These are phyloP conservation scores for Argyresthia albistria DNA, from an alignment of 2,888 invertebrate genomes.

Conservation along the genomic window DNA sequence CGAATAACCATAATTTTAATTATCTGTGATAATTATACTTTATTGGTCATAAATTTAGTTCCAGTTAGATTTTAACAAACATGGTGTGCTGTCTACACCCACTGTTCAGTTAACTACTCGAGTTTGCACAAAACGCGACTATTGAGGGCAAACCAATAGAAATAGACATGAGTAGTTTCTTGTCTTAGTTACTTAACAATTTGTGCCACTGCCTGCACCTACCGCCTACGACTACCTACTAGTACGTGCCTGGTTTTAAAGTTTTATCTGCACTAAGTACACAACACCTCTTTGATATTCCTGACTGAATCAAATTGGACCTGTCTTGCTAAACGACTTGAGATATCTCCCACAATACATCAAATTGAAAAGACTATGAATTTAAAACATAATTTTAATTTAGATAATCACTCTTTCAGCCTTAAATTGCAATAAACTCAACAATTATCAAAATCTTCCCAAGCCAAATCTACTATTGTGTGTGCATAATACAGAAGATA, in stretches of 20 bases:
- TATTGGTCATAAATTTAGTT: no score
- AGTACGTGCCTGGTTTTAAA: no score
- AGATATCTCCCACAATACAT: no score
- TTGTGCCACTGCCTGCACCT: conserved; percentile 1
- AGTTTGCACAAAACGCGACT: neutral
- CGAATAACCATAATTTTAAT: no score
- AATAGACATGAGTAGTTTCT: neutral
- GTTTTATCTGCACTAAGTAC: no score
- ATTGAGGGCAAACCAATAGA: conserved; percentile 5
- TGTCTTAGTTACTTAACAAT: neutral
- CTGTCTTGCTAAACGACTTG: no score
- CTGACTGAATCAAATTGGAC: no score
- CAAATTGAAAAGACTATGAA: no score
- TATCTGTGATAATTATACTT: no score
- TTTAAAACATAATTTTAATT: no score
- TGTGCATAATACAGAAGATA: conserved; percentile 9
- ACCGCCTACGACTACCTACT: neutral
- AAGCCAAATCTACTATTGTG: conserved; percentile 42
- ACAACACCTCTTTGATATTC: no score
- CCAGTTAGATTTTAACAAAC: no score
- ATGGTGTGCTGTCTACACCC: neutral
- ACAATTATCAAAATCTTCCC: conserved; percentile 10
- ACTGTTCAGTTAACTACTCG: neutral
- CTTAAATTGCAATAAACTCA: conserved; percentile 23
- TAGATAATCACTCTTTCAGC: neutral